Percentiles rank a stretch among this genome's conserved stretches.
Conservation (phyloP, 2,113 vertebrate genomes). For the Nibea coibor region DNA sequence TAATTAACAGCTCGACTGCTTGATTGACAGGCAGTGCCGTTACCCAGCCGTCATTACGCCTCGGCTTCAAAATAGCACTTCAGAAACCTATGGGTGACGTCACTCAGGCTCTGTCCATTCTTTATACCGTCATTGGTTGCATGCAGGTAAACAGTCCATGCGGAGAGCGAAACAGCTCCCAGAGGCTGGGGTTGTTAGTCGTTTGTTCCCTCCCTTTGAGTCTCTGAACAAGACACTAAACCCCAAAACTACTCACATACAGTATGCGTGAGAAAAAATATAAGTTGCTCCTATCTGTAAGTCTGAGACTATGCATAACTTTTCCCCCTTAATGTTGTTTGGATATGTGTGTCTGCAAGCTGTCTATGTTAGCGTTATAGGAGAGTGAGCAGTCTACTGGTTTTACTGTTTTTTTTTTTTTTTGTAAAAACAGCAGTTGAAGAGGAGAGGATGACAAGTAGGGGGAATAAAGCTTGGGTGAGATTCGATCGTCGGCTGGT, state of each 20-base stretch:
- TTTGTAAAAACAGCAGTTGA: constrained; percentile 14
- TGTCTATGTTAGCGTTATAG: neutral
- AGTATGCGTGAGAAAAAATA: neutral
- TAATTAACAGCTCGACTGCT: no score
- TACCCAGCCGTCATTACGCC: no score
- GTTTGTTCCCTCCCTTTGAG: neutral
- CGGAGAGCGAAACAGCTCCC: no score
- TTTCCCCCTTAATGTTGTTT: neutral
- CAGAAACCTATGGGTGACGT: no score
- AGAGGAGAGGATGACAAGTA: constrained; percentile 1
- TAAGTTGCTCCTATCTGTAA: neutral
- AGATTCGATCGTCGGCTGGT: constrained; percentile 15
- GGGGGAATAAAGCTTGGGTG: constrained; percentile 7
- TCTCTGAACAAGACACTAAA: neutral
- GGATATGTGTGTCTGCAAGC: neutral
- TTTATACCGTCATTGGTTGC: no score
- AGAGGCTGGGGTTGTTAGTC: neutral
- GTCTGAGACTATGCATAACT: no score
- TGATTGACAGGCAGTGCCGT: no score
- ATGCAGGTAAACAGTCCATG: no score
- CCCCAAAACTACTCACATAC: neutral
- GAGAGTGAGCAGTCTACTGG: neutral
- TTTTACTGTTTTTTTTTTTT: neutral
- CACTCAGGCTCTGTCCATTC: no score
- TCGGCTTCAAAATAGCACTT: no score